phyloP scores from a whole-genome alignment of 2,113 vertebrate genomes.

The Hylia prasina region DNA sequence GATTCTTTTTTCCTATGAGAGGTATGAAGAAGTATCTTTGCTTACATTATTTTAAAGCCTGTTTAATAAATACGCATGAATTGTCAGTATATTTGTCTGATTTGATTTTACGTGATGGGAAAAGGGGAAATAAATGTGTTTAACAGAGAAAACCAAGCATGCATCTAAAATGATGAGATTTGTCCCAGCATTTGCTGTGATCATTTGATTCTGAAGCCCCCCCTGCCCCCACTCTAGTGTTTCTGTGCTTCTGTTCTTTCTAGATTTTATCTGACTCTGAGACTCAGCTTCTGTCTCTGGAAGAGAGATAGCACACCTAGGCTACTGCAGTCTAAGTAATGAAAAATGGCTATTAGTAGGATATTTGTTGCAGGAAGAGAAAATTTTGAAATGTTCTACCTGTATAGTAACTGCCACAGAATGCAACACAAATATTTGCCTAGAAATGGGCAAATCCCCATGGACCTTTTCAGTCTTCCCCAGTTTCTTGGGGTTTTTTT shows the following conservation, averaged over 20 bases:
- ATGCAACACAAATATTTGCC: background rate
- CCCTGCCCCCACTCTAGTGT: background rate
- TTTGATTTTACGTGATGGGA: background rate
- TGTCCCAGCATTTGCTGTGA: background rate
- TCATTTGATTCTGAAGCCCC: background rate
- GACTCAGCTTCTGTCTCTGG: background rate
- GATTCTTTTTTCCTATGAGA: background rate
- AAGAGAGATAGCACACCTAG: background rate
- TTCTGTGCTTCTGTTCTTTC: background rate
- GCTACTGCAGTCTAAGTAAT: background rate
- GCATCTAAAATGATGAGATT: background rate
- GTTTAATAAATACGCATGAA: background rate
- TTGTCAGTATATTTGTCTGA: background rate
- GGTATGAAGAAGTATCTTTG: background rate
- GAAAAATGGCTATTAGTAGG: background rate
- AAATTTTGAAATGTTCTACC: background rate
- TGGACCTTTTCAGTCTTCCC: background rate
- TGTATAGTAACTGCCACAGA: background rate
- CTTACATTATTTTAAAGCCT: background rate
- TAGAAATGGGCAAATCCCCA: background rate
- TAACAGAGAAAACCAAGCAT: background rate
- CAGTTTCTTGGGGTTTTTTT: background rate
- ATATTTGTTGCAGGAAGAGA: background rate
- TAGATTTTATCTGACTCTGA: background rate
- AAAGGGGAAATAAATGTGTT: background rate